Conservation (phyloP, 2,113 vertebrate species). For the Beaufortia kweichowensis region DNA sequence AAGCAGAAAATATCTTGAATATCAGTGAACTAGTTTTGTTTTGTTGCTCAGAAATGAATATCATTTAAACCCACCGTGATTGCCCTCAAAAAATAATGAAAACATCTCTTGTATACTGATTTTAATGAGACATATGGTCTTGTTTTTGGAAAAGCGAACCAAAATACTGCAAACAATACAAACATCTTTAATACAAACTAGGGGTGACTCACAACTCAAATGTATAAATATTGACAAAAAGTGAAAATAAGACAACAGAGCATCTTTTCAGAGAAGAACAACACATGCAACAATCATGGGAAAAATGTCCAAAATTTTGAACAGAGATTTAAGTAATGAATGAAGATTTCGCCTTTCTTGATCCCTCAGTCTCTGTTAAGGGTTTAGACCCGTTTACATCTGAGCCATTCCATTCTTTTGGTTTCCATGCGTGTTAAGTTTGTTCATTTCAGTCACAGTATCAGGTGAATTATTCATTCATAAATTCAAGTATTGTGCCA, state of each 20-base stretch:
- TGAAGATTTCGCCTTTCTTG: no score
- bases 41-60: neutral
- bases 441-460: no score
- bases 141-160: neutral
- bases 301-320: no score
- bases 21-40: neutral
- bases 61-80: neutral
- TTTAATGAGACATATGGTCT: neutral
- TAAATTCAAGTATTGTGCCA: no score
- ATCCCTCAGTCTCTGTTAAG: no score
- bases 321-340: no score
- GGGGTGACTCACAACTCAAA: neutral
- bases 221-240: conserved; percentile 9
- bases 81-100: neutral
- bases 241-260: neutral
- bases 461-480: no score
- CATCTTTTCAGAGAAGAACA: neutral
- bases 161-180: neutral
- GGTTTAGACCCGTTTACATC: no score
- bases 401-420: no score
- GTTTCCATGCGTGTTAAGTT: no score
- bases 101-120: no score
- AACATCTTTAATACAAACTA: neutral
- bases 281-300: neutral
- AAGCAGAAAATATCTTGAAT: neutral